Evolutionary conservation across 2,888 invertebrate species (phyloP).

Genomic region (Bombylius discolor): DNA sequence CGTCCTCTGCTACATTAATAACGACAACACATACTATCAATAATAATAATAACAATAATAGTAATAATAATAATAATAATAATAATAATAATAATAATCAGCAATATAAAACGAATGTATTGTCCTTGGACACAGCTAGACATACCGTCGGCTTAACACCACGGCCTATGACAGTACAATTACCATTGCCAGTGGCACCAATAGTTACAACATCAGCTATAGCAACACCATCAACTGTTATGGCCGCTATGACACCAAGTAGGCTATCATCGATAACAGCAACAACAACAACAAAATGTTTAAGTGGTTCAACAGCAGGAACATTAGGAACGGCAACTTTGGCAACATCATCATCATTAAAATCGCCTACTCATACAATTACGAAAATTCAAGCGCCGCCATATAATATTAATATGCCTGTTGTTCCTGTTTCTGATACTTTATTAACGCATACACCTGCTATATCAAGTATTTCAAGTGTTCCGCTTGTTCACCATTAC

Average conservation of each 20-base stretch:
- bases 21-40: background rate
- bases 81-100: conserved; percentile 6
- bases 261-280: conserved; percentile 13
- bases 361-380: background rate
- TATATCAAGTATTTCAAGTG: background rate
- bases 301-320: background rate
- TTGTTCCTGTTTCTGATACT: background rate
- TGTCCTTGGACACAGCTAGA: conserved; percentile 25
- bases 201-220: conserved; percentile 19
- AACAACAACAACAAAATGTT: conserved; percentile 1
- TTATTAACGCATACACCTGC: conserved; percentile 15
- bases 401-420: background rate
- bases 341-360: background rate
- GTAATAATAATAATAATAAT: conserved; percentile 10
- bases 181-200: conserved; percentile 24
- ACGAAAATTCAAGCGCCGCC: conserved; percentile 1
- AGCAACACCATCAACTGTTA: conserved; percentile 9
- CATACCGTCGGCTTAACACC: conserved; percentile 23
- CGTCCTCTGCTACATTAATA: background rate
- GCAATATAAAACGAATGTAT: conserved; percentile 14
- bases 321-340: background rate
- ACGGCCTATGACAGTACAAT: conserved; percentile 9
- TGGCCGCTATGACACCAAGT: conserved; percentile 8
- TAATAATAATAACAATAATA: conserved; percentile 12
- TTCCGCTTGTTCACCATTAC: conserved; percentile 8